Percentiles rank a stretch among this genome's conserved stretches.
Conservation (phyloP, 2,888 invertebrate genomes). For the Cosmorhoe ocellata region DNA sequence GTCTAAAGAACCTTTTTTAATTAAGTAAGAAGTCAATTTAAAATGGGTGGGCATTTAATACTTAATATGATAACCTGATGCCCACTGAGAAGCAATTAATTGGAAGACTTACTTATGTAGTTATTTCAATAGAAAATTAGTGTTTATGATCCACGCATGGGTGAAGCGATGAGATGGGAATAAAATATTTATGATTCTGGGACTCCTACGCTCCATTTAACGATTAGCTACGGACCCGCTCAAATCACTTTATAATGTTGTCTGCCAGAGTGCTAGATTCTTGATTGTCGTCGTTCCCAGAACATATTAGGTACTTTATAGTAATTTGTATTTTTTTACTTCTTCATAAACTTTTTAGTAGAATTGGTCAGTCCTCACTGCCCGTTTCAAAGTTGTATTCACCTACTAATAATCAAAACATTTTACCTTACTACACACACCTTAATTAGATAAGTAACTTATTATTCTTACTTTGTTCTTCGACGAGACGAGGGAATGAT, state of each 20-base stretch:
- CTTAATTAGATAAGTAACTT: no score
- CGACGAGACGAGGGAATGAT: constrained; percentile 19
- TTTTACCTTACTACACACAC: no score
- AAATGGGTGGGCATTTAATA: background rate
- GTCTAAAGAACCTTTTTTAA: constrained; percentile 8
- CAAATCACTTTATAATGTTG: constrained; percentile 63
- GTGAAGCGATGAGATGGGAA: constrained; percentile 36
- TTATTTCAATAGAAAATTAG: constrained; percentile 29
- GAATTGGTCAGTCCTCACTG: no score
- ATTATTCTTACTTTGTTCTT: background rate
- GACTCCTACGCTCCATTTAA: constrained; percentile 51
- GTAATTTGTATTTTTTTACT: no score
- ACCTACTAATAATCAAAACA: no score
- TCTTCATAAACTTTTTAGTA: no score
- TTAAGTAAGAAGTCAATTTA: constrained; percentile 20
- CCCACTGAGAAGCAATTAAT: constrained; percentile 25
- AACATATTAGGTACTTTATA: background rate
- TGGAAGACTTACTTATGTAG: constrained; percentile 10
- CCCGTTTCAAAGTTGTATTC: no score
- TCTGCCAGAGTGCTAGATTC: constrained; percentile 42
- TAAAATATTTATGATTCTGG: constrained; percentile 51
- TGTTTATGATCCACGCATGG: constrained; percentile 38
- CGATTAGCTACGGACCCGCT: constrained; percentile 53
- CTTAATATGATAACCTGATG: constrained; percentile 20
- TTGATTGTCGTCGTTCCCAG: constrained; percentile 22